phyloP scores from a whole-genome alignment of 2,888 invertebrate species.

The Eilema depressum region DNA sequence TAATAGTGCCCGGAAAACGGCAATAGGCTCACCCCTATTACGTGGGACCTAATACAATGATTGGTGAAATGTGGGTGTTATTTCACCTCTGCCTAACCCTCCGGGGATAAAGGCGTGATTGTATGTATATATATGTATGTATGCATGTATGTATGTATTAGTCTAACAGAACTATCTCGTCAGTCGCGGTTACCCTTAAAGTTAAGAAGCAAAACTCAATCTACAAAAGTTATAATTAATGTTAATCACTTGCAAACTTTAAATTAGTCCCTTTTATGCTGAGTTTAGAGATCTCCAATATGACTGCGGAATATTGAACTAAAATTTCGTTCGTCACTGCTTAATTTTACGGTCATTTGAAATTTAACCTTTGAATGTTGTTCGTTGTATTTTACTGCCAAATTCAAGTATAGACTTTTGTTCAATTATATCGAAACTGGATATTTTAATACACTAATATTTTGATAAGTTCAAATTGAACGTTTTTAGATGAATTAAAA shows the following conservation, averaged over 20 bases:
- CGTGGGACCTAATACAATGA: no score
- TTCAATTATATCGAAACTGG: not conserved
- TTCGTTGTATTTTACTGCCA: not conserved
- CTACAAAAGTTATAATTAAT: conserved; percentile 15
- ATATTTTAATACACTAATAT: not conserved
- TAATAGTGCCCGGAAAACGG: no score
- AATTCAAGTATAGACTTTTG: not conserved
- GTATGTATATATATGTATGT: no score
- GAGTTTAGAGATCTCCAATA: conserved; percentile 4
- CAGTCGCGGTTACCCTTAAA: not conserved
- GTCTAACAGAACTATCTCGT: conserved; percentile 1
- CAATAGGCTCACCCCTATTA: no score
- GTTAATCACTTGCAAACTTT: conserved; percentile 12
- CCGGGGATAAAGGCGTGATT: no score
- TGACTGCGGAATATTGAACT: conserved; percentile 7
- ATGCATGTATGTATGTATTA: no score
- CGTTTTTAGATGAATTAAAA: not conserved
- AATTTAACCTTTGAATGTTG: not conserved
- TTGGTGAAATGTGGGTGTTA: no score
- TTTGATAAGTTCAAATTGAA: not conserved
- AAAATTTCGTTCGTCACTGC: conserved; percentile 5
- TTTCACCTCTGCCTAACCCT: no score
- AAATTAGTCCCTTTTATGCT: not conserved
- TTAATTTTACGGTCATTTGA: not conserved
- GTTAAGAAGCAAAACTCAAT: conserved; percentile 1